Percentiles rank a stretch among this genome's conserved stretches.
phyloP scores from a whole-genome alignment of 1,140 invertebrate genomes.

The Magallana angulata region DNA sequence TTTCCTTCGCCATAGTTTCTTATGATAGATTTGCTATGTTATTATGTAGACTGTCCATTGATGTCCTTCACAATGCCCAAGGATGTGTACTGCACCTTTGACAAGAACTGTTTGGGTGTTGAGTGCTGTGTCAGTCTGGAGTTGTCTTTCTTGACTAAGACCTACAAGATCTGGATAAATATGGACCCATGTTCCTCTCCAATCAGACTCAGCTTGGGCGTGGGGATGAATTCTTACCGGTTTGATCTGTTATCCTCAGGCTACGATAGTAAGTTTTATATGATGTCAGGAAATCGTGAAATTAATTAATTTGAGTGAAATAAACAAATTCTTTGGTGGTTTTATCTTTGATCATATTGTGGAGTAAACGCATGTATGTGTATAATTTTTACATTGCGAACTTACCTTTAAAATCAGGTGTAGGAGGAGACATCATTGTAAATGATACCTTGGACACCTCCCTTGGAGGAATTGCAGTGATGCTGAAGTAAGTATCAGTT shows the following conservation, averaged over 20 bases:
- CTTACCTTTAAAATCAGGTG: not conserved
- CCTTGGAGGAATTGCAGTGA: slow-evolving; percentile 9
- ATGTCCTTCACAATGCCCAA: slow-evolving; percentile 65
- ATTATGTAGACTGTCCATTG: slow-evolving; percentile 62
- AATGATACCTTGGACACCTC: slow-evolving; percentile 1
- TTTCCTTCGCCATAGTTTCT: no score
- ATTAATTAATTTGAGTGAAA: no score
- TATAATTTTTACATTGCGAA: no score
- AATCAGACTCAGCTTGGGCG: not conserved
- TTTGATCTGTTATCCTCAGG: not conserved
- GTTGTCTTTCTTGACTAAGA: slow-evolving; percentile 61
- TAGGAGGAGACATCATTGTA: not conserved
- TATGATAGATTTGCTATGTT: no score
- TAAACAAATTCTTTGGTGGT: no score
- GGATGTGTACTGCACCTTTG: slow-evolving; percentile 67
- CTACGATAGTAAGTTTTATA: slow-evolving; percentile 16
- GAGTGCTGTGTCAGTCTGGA: slow-evolving; percentile 65
- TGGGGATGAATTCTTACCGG: slow-evolving; percentile 11
- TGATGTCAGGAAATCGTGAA: no score
- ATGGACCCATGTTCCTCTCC: slow-evolving; percentile 54
- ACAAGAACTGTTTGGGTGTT: slow-evolving; percentile 64
- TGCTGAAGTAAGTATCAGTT: not conserved
- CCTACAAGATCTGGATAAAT: slow-evolving; percentile 60
- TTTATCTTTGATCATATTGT: no score
- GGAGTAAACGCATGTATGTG: no score